Conservation (phyloP, 1,140 invertebrate species). For the Sarcophaga peregrina region DNA sequence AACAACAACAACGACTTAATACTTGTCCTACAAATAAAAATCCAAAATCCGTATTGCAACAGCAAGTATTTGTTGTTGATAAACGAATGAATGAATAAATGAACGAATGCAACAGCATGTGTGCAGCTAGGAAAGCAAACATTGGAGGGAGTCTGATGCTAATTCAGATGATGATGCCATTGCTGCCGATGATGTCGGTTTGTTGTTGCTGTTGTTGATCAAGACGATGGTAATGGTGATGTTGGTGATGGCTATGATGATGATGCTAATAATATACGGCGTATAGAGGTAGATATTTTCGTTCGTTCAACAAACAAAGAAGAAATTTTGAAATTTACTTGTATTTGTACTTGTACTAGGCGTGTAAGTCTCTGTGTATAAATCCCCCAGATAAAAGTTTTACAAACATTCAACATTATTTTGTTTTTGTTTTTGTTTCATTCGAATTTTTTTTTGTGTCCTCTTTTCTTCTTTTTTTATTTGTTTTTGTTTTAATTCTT, state of each 20-base stretch:
- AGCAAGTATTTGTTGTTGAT: too few species aligned
- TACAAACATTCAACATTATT: constrained; percentile 21
- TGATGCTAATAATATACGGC: background rate
- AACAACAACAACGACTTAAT: background rate
- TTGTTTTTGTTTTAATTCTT: constrained; percentile 26
- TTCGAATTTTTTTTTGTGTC: too few species aligned
- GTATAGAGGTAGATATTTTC: too few species aligned
- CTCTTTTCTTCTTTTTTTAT: too few species aligned
- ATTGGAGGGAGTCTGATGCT: too few species aligned
- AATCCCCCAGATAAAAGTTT: constrained; percentile 18
- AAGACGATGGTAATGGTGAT: background rate
- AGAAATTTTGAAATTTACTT: background rate
- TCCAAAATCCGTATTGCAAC: too few species aligned
- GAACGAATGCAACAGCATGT: too few species aligned
- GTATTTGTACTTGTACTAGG: background rate
- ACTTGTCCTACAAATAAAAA: too few species aligned
- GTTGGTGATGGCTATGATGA: background rate
- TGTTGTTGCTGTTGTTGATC: background rate
- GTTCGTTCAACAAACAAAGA: background rate
- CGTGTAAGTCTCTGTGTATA: background rate
- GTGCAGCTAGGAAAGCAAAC: too few species aligned
- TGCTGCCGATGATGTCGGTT: background rate
- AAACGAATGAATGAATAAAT: too few species aligned
- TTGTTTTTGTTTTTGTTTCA: constrained; percentile 29
- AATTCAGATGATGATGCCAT: too few species aligned